Base-by-base conservation (phyloP, 1,140 invertebrate species). In the Aethina tumida region DNA sequence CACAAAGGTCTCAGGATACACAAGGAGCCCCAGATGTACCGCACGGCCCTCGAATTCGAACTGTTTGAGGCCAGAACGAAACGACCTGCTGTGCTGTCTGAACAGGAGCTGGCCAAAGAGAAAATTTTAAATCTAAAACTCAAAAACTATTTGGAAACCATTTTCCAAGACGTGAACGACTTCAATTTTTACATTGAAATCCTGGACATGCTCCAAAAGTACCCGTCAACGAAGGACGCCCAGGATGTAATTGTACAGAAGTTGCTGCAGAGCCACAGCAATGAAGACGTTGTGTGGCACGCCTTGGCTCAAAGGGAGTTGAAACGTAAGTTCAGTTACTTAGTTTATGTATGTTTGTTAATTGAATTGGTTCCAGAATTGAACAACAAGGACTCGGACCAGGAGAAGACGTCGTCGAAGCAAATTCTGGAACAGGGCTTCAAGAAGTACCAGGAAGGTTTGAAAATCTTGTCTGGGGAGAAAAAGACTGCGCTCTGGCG, bases 271-370 rank as follows among this genome's bases (percentile, higher is more conserved):
- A 29, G 41, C 24, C 24, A 46, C 30, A 31, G 20, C 2, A 21
- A 42, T 13, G 33, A 39, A 18, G 43, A 35, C 10, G 12, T 35
- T 13, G 40, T 50, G 2, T 53, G 51, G 51, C 41, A 53, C 17
- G 30, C 38, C 15, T 31, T 53, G 25, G 51, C 48, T 7, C 32
- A 49, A 30, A 41, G 51, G 18, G 51, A 50, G 39, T 38, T 22
- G 17, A 41, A 41, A 36, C 44, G 50, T 46, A 33, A 40, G 21
- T 10, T 30, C 18, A n/a, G n/a, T 9, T 28, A 20, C 17, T 12
- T 12, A 22, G 6, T 22, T 22, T 22, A n/a, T 22, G n/a, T 22
- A 22, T n/a, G n/a, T n/a, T n/a, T n/a, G n/a, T n/a, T n/a, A n/a
- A n/a, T n/a, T n/a, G n/a, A n/a, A n/a, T n/a, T n/a, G n/a, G n/a